Conservation (phyloP, 2,113 vertebrate genomes). For the Emydocephalus ijimae region DNA sequence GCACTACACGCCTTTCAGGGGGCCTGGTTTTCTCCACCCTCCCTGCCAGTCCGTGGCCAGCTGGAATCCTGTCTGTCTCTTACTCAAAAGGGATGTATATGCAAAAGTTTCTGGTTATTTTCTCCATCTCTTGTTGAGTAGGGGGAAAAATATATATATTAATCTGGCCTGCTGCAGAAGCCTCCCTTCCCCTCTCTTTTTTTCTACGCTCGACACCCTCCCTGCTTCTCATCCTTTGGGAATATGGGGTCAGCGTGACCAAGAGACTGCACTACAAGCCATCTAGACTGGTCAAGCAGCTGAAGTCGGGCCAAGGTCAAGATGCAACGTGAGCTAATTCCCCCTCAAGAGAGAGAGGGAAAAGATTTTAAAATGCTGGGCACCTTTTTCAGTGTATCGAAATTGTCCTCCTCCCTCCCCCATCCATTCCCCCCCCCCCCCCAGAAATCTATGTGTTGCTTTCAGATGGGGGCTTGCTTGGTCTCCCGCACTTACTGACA, state of each 20-base stretch:
- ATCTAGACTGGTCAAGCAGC: background rate
- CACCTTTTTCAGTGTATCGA: background rate
- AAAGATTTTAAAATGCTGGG: background rate
- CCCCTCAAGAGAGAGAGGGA: background rate
- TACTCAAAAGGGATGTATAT: constrained; percentile 17
- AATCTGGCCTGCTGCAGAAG: background rate
- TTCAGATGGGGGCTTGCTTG: background rate
- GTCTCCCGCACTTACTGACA: background rate
- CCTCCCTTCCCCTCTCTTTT: background rate
- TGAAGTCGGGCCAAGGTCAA: background rate
- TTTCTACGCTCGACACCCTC: background rate
- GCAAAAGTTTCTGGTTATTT: constrained; percentile 8
- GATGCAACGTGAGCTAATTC: background rate
- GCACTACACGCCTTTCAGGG: constrained; percentile 46
- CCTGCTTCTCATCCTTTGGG: background rate
- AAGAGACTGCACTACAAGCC: background rate
- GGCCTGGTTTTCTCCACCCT: background rate
- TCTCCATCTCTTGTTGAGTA: constrained; percentile 52
- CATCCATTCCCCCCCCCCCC: no score
- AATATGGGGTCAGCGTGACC: background rate
- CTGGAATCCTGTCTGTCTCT: constrained; percentile 13
- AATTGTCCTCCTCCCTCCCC: background rate
- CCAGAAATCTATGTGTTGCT: background rate
- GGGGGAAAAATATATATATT: background rate
- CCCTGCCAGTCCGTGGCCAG: background rate